A percentile compares a stretch with the other conserved stretches of the same genome.
Conservation (phyloP, 2,888 invertebrate genomes). For the Hirtodrosophila alboralis region DNA sequence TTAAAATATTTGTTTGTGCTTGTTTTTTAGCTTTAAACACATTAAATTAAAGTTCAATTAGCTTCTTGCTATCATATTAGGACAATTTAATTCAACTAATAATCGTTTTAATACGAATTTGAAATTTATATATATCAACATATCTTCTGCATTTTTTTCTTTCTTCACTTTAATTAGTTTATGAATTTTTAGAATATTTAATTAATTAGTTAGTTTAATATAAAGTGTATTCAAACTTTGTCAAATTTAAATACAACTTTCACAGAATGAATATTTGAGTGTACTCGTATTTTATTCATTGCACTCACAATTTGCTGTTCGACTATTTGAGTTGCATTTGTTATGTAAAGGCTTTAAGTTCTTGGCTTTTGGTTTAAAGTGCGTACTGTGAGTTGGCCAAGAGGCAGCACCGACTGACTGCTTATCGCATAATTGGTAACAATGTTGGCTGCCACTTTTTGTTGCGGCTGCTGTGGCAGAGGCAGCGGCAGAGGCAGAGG, state of each 20-base stretch:
- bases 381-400: conserved; percentile 46
- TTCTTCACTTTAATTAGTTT: background rate
- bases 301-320: conserved; percentile 48
- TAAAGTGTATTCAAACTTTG: conserved; percentile 9
- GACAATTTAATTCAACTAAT: too few relatives aligned
- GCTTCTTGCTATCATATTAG: too few relatives aligned
- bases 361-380: conserved; percentile 46
- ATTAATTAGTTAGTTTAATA: too few relatives aligned
- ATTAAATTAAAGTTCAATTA: too few relatives aligned
- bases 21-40: too few relatives aligned
- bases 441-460: conserved; percentile 76
- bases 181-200: background rate
- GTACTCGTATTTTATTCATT: conserved; percentile 45
- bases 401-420: conserved; percentile 38
- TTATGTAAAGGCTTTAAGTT: conserved; percentile 35
- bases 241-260: conserved; percentile 2
- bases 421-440: conserved; percentile 77
- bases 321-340: conserved; percentile 26
- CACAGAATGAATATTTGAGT: conserved; percentile 35
- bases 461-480: conserved; percentile 26
- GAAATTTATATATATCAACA: too few relatives aligned
- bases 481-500: conserved; percentile 27
- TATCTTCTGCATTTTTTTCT: too few relatives aligned
- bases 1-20: too few relatives aligned
- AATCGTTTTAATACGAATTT: too few relatives aligned